These are phyloP conservation scores for Bugulina stolonifera DNA, from an alignment of 2,888 invertebrate species.

Conservation along the genomic window DNA sequence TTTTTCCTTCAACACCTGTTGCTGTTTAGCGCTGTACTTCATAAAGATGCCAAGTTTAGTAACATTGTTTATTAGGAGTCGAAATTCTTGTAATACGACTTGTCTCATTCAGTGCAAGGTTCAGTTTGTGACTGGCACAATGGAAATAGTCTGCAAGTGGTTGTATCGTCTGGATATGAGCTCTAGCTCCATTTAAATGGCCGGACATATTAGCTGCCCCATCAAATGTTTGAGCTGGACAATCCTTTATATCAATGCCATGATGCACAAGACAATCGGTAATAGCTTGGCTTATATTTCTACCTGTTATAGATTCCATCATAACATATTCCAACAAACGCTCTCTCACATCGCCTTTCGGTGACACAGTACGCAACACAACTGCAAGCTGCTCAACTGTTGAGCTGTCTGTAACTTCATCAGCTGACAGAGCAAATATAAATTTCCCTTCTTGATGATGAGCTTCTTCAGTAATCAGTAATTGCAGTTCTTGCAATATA, in stretches of 20 bases:
- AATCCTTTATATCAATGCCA: neutral
- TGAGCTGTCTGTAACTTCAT: neutral
- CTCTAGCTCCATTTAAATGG: neutral
- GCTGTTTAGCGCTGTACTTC: neutral
- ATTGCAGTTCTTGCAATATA: neutral
- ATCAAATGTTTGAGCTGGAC: neutral
- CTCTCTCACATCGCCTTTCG: neutral
- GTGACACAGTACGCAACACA: neutral
- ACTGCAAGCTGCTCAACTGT: neutral
- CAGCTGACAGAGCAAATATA: neutral
- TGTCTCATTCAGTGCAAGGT: neutral
- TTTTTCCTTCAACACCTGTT: neutral
- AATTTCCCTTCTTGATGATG: neutral
- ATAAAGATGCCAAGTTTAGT: neutral
- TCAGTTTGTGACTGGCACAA: neutral
- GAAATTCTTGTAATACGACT: neutral
- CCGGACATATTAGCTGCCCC: no score
- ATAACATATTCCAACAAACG: neutral
- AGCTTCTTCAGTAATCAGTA: neutral
- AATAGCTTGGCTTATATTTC: neutral
- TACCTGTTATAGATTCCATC: neutral
- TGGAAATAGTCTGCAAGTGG: neutral
- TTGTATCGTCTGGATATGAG: neutral
- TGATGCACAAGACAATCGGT: neutral
- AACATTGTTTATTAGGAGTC: neutral